These are phyloP conservation scores for Pavo muticus DNA, from an alignment of 2,113 vertebrate species.

Conservation along the genomic window DNA sequence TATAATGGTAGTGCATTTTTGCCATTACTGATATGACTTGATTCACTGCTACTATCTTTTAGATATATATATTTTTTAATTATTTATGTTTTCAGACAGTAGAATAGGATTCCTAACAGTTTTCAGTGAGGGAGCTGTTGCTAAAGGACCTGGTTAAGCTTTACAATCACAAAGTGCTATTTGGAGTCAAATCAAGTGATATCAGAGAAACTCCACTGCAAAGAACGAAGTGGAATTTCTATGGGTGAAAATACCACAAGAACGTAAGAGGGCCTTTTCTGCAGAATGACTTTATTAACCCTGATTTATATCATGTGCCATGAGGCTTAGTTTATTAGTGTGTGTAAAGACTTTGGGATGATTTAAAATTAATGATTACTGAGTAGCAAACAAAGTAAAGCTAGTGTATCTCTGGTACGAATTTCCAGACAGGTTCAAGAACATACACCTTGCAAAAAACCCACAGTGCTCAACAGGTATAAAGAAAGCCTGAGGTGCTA, in stretches of 20 bases:
- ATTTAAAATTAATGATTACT: constrained; percentile 8
- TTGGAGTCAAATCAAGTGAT: neutral
- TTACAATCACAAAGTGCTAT: neutral
- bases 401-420: neutral
- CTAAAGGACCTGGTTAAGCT: neutral
- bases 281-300: neutral
- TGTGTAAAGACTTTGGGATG: neutral
- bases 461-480: neutral
- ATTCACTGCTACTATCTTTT: neutral
- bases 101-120: neutral
- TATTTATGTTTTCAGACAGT: neutral
- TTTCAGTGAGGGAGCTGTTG: neutral
- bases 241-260: neutral
- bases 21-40: neutral
- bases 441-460: neutral
- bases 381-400: neutral
- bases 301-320: neutral
- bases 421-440: neutral
- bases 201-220: neutral
- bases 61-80: neutral
- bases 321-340: neutral
- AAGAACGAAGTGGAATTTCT: neutral
- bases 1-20: neutral
- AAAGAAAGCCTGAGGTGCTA: neutral
- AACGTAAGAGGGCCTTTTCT: neutral